phyloP scores from a whole-genome alignment of 2,113 vertebrate genomes.

The Sardina pilchardus region DNA sequence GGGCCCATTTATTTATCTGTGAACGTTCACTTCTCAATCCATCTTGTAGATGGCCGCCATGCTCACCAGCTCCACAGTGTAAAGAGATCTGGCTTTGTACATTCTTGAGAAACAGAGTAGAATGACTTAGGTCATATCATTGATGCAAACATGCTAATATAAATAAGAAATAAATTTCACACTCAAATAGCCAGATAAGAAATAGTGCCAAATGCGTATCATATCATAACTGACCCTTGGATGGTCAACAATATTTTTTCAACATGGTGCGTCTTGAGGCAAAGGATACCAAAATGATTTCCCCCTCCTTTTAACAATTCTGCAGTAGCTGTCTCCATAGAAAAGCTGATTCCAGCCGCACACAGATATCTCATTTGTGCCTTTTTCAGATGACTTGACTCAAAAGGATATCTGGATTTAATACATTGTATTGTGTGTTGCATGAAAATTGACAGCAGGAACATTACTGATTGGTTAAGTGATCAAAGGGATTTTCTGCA shows the following conservation, averaged over 20 bases:
- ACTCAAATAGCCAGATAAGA: background rate
- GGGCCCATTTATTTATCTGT: background rate
- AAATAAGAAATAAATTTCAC: background rate
- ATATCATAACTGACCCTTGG: background rate
- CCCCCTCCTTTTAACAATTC: background rate
- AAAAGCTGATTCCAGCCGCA: conserved; percentile 8
- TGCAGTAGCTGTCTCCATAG: conserved; percentile 16
- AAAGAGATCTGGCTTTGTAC: background rate
- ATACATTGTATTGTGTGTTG: background rate
- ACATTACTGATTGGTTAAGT: background rate
- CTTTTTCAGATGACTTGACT: background rate
- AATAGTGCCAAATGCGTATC: conserved; percentile 7
- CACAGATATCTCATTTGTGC: conserved; percentile 17
- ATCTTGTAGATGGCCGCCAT: background rate
- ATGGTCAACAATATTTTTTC: conserved; percentile 7
- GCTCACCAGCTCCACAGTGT: background rate
- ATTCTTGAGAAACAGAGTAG: background rate
- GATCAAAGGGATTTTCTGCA: background rate
- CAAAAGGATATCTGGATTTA: background rate
- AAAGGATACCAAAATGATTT: background rate
- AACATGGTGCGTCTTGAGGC: background rate
- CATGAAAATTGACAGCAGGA: conserved; percentile 4
- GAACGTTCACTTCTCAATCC: background rate
- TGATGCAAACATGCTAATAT: background rate
- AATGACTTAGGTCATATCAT: background rate